Percentiles rank a stretch among this genome's conserved stretches.
Evolutionary conservation across 53 echinoderm and acorn worm genomes (phyloP).

Genomic region (Mesocentrotus franciscanus): DNA sequence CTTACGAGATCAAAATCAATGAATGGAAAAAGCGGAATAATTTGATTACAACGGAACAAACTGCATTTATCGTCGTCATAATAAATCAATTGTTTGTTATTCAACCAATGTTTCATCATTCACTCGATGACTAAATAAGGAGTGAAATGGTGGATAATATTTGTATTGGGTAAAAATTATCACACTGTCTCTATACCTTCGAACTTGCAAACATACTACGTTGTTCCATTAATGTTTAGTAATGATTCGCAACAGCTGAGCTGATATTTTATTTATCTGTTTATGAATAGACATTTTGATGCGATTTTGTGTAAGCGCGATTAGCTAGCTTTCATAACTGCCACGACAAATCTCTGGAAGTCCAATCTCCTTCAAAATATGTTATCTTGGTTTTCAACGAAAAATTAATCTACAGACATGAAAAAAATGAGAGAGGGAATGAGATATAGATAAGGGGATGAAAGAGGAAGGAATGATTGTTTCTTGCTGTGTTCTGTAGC

Average conservation of each 20-base stretch:
- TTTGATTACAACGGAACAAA: background rate
- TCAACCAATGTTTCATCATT: background rate
- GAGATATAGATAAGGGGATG: background rate
- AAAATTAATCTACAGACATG: too few species aligned
- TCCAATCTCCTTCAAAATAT: too few species aligned
- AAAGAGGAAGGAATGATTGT: background rate
- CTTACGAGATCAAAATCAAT: slow-evolving; percentile 1
- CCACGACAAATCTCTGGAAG: too few species aligned
- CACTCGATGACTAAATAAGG: background rate
- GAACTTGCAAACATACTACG: too few species aligned
- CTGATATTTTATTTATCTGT: too few species aligned
- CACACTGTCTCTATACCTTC: too few species aligned
- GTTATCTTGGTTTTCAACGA: too few species aligned
- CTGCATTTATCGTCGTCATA: background rate
- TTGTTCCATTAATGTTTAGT: too few species aligned
- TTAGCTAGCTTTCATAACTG: background rate
- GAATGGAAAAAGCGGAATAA: background rate
- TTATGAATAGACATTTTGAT: background rate
- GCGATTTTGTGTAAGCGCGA: background rate
- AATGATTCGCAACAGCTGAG: too few species aligned
- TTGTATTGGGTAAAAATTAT: background rate
- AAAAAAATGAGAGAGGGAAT: background rate
- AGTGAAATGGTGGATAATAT: background rate
- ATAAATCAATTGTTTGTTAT: background rate
- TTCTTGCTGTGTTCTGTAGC: background rate